phyloP scores from a whole-genome alignment of 1,140 invertebrate genomes.

The Drosophila sturtevanti region DNA sequence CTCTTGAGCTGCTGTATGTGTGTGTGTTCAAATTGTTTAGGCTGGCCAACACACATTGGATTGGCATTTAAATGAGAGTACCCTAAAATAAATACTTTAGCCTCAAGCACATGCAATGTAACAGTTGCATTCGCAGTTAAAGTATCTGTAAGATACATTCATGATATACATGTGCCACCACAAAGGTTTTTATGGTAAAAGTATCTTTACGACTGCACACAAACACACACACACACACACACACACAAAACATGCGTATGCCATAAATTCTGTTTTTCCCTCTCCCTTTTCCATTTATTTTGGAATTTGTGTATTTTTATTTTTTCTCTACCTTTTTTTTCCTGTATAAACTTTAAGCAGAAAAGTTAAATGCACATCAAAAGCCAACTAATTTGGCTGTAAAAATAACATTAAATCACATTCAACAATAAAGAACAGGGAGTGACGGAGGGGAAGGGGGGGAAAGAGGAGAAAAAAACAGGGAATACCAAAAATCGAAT shows the following conservation, averaged over 20 bases:
- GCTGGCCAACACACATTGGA: constrained; percentile 21
- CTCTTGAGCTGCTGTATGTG: constrained; percentile 63
- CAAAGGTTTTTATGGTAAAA: background rate
- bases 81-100: constrained; percentile 35
- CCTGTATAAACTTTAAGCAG: constrained; percentile 43
- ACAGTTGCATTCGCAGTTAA: constrained; percentile 36
- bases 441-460: background rate
- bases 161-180: constrained; percentile 30
- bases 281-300: background rate
- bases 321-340: constrained; percentile 22
- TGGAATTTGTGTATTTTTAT: constrained; percentile 15
- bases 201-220: constrained; percentile 30
- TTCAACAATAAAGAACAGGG: constrained; percentile 53
- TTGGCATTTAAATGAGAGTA: constrained; percentile 57
- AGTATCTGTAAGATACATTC: constrained; percentile 34
- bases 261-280: constrained; percentile 48
- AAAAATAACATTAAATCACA: constrained; percentile 81
- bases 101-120: constrained; percentile 15
- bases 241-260: constrained; percentile 26
- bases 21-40: constrained; percentile 15
- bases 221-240: constrained; percentile 22
- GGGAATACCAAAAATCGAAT: constrained; percentile 54
- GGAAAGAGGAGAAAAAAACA: constrained; percentile 23
- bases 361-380: constrained; percentile 74
- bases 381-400: constrained; percentile 80